These are phyloP conservation scores for Sesamia nonagrioides DNA, from an alignment of 1,140 invertebrate genomes.

Conservation along the genomic window DNA sequence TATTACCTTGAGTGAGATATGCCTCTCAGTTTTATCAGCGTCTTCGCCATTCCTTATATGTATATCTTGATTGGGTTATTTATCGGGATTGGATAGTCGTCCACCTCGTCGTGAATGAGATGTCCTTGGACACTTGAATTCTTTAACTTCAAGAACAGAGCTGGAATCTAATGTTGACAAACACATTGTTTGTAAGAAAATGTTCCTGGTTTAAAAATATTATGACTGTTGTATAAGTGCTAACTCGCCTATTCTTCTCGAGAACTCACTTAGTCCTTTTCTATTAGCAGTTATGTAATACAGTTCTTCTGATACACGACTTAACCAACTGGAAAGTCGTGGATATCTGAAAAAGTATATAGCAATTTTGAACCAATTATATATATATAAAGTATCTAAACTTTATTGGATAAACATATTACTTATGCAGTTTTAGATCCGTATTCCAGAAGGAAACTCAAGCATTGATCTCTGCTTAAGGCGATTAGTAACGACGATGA, in stretches of 20 bases:
- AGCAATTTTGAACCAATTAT: background rate
- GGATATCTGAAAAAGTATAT: constrained; percentile 61
- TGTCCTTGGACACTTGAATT: constrained; percentile 68
- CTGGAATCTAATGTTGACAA: constrained; percentile 65
- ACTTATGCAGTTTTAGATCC: too few relatives aligned
- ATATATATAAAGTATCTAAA: too few relatives aligned
- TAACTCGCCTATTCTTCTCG: constrained; percentile 73
- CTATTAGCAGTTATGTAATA: constrained; percentile 70
- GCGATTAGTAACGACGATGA: too few relatives aligned
- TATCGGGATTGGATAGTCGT: constrained; percentile 11
- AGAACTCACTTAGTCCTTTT: constrained; percentile 68
- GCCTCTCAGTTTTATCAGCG: background rate
- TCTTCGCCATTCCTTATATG: background rate
- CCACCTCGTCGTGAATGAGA: constrained; percentile 60
- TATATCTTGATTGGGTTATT: background rate
- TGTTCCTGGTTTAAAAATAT: constrained; percentile 42
- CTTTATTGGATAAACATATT: too few relatives aligned
- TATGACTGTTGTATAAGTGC: constrained; percentile 52
- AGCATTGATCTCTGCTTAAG: too few relatives aligned
- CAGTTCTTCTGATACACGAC: constrained; percentile 66
- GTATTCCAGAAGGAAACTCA: too few relatives aligned
- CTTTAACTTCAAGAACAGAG: constrained; percentile 50
- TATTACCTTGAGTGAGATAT: constrained; percentile 24
- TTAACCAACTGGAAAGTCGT: constrained; percentile 63
- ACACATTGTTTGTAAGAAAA: constrained; percentile 55